Base-by-base conservation (phyloP, 2,888 invertebrate species). In the Macaria liturata region DNA sequence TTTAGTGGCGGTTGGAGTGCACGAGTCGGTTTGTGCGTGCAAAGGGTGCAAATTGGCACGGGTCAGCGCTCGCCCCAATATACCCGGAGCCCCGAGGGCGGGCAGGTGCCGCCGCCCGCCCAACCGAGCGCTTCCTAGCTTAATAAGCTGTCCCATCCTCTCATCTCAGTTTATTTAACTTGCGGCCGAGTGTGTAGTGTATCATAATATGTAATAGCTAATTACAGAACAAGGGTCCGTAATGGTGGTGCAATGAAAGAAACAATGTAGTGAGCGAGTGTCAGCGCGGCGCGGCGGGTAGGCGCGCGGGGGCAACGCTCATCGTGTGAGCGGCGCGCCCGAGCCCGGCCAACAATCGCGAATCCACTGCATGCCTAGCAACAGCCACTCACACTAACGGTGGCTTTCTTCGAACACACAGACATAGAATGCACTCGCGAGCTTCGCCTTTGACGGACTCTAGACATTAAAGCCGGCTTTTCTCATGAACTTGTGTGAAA, bases 281-380 rank as follows among this genome's bases (percentile, higher is more conserved):
- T n/a, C 66, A 72, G 70, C 71, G 69, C 70, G 54, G 64, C 65
- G 64, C 65, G 65, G 64, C 67, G 45, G 42, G 54, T 37, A 44
- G 43, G 52, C 47, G 72, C 71, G 72, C 79, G 86, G 83, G 89
- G 90, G 89, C 90, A 90, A 90, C 81, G 90, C 77, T 88, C 89
- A 88, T 84, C 90, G 90, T 90, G 90, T 89, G 90, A 90, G 88
- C 88, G 85, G 73, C 80, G 83, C 82, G 84, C 76, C 83, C 84
- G 80, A 54, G 55, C 47, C 78, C 76, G 72, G 70, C 78, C 80
- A 84, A 87, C 89, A 86, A 87, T 88, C 84, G 90, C 89, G 81
- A 89, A 88, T 86, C 83, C 86, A 84, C 80, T 81, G 78, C 82
- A 82, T 83, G 85, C 89, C 84, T 89, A 84, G 89, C 88, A 90